Conservation (phyloP, 2,888 invertebrate genomes). For the Chalcis sispes region DNA sequence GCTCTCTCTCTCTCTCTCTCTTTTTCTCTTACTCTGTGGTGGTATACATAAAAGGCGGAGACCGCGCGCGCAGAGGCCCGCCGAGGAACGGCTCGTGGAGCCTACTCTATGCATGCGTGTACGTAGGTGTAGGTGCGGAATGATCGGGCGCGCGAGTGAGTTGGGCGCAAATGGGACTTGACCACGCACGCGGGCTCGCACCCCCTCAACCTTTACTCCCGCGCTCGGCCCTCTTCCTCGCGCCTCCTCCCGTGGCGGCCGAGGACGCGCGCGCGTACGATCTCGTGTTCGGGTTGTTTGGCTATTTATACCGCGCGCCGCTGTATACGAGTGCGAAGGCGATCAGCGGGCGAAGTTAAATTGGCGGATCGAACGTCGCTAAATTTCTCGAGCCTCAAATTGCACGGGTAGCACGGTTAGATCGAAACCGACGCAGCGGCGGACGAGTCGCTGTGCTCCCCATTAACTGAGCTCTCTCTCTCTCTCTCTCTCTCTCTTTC, state of each 20-base stretch:
- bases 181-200: conserved; percentile 64
- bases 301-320: conserved; percentile 16
- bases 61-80: neutral
- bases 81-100: neutral
- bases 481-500: conserved; percentile 22
- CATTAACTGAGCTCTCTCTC: conserved; percentile 3
- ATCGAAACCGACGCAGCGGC: conserved; percentile 43
- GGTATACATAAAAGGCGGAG: conserved; percentile 32
- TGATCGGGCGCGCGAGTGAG: no score
- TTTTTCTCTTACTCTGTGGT: conserved; percentile 15
- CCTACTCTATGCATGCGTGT: conserved; percentile 12
- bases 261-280: neutral
- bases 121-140: conserved; percentile 38
- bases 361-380: conserved; percentile 57
- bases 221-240: neutral
- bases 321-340: conserved; percentile 22
- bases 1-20: conserved; percentile 39
- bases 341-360: conserved; percentile 56
- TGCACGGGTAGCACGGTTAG: conserved; percentile 52
- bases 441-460: no score
- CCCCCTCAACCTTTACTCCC: conserved; percentile 25
- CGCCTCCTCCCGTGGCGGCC: neutral
- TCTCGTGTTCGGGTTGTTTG: neutral
- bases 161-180: conserved; percentile 67
- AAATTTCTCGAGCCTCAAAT: conserved; percentile 57